These are phyloP conservation scores for Sapayoa aenigma DNA, from an alignment of 2,113 vertebrate species.

Conservation along the genomic window DNA sequence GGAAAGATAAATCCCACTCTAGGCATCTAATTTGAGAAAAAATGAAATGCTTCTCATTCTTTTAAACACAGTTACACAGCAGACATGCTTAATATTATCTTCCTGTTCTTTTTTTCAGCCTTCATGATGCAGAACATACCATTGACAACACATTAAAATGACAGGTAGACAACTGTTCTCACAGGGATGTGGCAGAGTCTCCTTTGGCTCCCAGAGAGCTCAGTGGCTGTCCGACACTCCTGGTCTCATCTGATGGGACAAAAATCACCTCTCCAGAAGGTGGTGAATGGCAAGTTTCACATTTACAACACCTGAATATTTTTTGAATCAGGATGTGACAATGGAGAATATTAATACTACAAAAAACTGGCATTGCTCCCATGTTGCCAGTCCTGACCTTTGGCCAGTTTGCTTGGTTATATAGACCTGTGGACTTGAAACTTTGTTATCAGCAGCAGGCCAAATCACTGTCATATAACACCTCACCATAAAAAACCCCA, in stretches of 20 bases:
- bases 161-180: background rate
- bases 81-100: background rate
- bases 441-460: background rate
- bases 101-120: background rate
- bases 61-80: background rate
- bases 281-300: background rate
- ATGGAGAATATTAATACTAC: background rate
- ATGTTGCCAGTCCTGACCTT: background rate
- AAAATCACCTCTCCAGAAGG: background rate
- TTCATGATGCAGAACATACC: background rate
- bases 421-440: background rate
- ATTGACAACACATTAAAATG: background rate
- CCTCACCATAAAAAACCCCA: accelerated
- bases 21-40: background rate
- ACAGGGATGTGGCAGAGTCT: background rate
- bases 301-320: background rate
- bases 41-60: background rate
- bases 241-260: background rate
- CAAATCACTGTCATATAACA: background rate
- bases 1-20: background rate
- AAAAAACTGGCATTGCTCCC: background rate
- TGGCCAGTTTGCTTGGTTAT: background rate
- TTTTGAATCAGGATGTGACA: background rate
- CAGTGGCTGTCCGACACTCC: background rate
- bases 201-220: background rate